These are phyloP conservation scores for Eubasilissa splendida DNA, from an alignment of 2,888 invertebrate genomes.

Conservation along the genomic window DNA sequence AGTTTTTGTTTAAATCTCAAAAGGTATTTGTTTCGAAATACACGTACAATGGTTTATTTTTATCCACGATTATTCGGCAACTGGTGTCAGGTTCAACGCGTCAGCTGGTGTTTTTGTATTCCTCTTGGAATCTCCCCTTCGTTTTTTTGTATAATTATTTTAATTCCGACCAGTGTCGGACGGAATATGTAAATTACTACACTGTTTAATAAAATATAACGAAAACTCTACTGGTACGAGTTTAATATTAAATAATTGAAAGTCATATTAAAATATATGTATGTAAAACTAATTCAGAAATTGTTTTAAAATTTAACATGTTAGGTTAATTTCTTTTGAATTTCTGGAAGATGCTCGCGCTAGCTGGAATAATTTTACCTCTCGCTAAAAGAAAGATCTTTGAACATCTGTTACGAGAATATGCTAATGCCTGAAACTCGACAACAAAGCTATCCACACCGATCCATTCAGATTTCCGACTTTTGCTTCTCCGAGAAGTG, in stretches of 20 bases:
- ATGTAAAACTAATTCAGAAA: too few relatives aligned
- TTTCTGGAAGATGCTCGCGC: too few relatives aligned
- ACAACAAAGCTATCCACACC: slow-evolving; percentile 10
- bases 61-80: neutral
- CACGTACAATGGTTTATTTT: neutral
- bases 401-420: slow-evolving; percentile 24
- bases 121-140: neutral
- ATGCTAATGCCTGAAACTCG: slow-evolving; percentile 24
- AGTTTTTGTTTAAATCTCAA: too few relatives aligned
- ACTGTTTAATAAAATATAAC: neutral
- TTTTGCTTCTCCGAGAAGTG: slow-evolving; percentile 8
- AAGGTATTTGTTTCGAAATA: too few relatives aligned
- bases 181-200: neutral
- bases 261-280: too few relatives aligned
- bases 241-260: too few relatives aligned
- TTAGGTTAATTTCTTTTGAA: too few relatives aligned
- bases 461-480: slow-evolving; percentile 3
- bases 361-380: neutral
- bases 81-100: neutral
- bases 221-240: neutral
- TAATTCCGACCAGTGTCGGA: neutral
- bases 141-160: neutral
- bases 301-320: too few relatives aligned
- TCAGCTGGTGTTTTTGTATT: neutral
- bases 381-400: slow-evolving; percentile 6